phyloP scores from a whole-genome alignment of 1,140 invertebrate species.

The Drosophila grimshawi region DNA sequence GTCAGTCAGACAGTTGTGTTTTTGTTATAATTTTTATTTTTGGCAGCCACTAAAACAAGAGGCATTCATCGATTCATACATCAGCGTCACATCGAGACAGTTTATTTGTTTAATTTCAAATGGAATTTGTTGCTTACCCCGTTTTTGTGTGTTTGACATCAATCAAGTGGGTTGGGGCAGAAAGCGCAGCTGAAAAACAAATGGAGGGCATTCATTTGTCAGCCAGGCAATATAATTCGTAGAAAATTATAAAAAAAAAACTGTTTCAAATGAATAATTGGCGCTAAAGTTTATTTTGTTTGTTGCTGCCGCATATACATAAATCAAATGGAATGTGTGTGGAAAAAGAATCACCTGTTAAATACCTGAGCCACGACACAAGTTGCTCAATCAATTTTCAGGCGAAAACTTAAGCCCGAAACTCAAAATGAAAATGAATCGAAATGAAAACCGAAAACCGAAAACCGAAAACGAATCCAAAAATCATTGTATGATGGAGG shows the following conservation, averaged over 20 bases:
- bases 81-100: slow-evolving; percentile 65
- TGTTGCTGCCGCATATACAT: slow-evolving; percentile 5
- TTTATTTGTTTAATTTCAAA: slow-evolving; percentile 74
- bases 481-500: slow-evolving; percentile 49
- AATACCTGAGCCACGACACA: slow-evolving; percentile 52
- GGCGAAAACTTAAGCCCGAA: slow-evolving; percentile 72
- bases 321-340: slow-evolving; percentile 16
- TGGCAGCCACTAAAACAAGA: slow-evolving; percentile 43
- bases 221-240: slow-evolving; percentile 9
- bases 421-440: slow-evolving; percentile 9
- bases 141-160: slow-evolving; percentile 51
- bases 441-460: slow-evolving; percentile 15
- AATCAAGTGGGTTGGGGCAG: slow-evolving; percentile 48
- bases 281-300: slow-evolving; percentile 32
- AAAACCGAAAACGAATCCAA: background rate
- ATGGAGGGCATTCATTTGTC: slow-evolving; percentile 6
- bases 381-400: slow-evolving; percentile 76
- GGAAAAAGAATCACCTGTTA: slow-evolving; percentile 45
- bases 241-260: slow-evolving; percentile 15
- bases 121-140: slow-evolving; percentile 5
- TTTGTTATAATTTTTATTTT: background rate
- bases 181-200: slow-evolving; percentile 18
- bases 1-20: background rate
- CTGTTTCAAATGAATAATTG: slow-evolving; percentile 55
- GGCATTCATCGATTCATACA: slow-evolving; percentile 54